phyloP scores from a whole-genome alignment of 2,113 vertebrate species.

The Emydura subglobosa region DNA sequence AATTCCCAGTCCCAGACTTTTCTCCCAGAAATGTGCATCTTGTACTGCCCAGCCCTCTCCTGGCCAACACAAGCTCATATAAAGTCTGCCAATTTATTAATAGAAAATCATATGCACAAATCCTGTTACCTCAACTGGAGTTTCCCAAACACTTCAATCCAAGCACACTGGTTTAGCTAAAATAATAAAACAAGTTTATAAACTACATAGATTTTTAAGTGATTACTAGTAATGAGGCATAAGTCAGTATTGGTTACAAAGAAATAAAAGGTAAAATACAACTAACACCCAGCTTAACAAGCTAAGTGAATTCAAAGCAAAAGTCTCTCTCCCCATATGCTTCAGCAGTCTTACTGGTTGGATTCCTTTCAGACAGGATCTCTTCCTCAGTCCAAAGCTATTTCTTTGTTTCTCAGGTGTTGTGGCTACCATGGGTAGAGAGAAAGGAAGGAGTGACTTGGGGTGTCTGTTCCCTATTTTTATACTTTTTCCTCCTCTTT shows the following conservation, averaged over 20 bases:
- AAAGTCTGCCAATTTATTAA: neutral
- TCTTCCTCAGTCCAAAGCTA: neutral
- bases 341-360: neutral
- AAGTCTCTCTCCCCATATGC: neutral
- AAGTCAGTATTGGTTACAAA: neutral
- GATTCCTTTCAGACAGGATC: neutral
- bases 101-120: neutral
- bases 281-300: neutral
- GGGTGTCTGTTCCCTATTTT: neutral
- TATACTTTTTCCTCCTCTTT: neutral
- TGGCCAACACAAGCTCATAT: neutral
- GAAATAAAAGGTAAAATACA: neutral
- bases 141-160: neutral
- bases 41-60: neutral
- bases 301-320: neutral
- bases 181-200: neutral
- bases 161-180: neutral
- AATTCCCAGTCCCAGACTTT: neutral
- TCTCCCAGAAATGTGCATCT: neutral
- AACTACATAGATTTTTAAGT: neutral
- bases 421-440: neutral
- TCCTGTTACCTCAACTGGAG: neutral
- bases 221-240: neutral
- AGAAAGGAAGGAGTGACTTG: neutral
- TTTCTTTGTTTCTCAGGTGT: neutral